These are phyloP conservation scores for Pavo muticus DNA, from an alignment of 2,113 vertebrate species.

Conservation along the genomic window DNA sequence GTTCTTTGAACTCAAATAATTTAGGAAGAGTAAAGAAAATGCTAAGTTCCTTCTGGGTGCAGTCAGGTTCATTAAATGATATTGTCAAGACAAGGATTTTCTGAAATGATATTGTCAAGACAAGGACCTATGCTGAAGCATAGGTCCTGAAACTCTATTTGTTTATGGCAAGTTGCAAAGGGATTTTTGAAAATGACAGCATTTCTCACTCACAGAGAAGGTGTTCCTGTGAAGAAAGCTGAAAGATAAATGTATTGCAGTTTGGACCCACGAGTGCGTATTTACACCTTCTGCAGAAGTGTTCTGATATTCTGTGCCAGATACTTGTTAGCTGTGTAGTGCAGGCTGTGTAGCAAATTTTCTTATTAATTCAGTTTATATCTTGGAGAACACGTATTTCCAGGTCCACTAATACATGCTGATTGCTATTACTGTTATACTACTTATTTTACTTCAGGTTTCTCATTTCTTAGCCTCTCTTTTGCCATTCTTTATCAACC, in stretches of 20 bases:
- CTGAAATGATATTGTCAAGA: neutral
- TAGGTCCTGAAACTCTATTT: neutral
- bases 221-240: neutral
- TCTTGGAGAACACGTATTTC: fast-evolving
- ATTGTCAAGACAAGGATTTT: neutral
- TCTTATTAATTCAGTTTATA: neutral
- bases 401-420: neutral
- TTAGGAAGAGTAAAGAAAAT: neutral
- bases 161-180: neutral
- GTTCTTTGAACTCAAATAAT: neutral
- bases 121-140: neutral
- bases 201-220: neutral
- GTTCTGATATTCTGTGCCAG: neutral
- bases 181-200: neutral
- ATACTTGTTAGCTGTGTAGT: neutral
- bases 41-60: neutral
- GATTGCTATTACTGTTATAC: neutral
- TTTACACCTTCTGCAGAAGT: neutral
- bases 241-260: neutral
- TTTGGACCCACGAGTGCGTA: neutral
- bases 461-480: neutral
- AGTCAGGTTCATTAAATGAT: neutral
- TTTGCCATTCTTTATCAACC: neutral
- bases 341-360: neutral
- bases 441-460: neutral